These are phyloP conservation scores for Melanerpes aurifrons DNA, from an alignment of 2,113 vertebrate genomes.

Conservation along the genomic window DNA sequence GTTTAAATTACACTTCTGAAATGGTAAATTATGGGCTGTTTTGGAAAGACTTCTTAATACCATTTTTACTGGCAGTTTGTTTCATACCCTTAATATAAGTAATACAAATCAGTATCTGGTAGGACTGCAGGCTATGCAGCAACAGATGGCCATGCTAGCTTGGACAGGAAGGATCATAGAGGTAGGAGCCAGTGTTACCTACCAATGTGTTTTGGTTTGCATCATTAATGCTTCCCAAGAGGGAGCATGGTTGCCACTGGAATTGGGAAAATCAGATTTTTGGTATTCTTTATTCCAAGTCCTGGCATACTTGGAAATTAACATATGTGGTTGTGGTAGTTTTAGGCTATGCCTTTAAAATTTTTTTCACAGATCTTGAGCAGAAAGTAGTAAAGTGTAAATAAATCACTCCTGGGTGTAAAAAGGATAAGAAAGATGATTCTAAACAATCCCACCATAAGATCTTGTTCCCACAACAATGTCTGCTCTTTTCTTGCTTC, in stretches of 20 bases:
- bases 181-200: conserved; percentile 1
- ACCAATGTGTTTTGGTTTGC: neutral
- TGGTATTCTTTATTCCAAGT: neutral
- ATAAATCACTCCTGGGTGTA: too few species aligned
- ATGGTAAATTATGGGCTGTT: neutral
- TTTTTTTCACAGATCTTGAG: too few species aligned
- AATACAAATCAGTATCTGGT: neutral
- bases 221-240: neutral
- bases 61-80: conserved; percentile 27
- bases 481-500: too few species aligned
- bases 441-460: too few species aligned
- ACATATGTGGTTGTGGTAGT: neutral
- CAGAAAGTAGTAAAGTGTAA: too few species aligned
- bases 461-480: too few species aligned
- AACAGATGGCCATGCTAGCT: conserved; percentile 18
- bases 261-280: conserved; percentile 9
- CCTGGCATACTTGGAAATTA: conserved; percentile 20
- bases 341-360: too few species aligned
- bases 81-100: neutral
- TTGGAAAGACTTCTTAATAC: neutral
- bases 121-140: conserved; percentile 25
- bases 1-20: conserved; percentile 25
- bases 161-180: conserved; percentile 6
- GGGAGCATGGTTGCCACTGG: conserved; percentile 8
- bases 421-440: too few species aligned